Base-by-base conservation (phyloP, 2,888 invertebrate species). In the Rugalucina vietnamica region DNA sequence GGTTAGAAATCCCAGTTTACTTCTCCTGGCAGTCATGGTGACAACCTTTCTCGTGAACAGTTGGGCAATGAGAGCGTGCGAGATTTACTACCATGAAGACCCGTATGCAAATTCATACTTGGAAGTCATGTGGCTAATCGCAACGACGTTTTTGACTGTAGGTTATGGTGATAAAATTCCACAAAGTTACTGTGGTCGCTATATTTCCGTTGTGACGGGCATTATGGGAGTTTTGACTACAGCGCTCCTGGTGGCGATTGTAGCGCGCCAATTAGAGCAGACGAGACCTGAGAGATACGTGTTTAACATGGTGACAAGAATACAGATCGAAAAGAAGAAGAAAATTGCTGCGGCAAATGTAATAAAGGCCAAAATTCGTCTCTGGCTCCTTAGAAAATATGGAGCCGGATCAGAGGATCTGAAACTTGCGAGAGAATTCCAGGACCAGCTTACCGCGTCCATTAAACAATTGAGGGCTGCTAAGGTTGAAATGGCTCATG, bases 11-110 rank as follows among this genome's bases (percentile, higher is more conserved):
- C 93, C 93, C 0, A 91, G 89, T 21, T 78, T 83, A 18, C 80
- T 92, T 4, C 87, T 93, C 12, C 76, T 91, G 1, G 54, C 85
- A 4, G 90, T 91, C 18, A 92, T 93, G 91, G 60, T 91, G 24
- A 86, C 88, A 12, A 92, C 92, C 73, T 91, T 91, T 76, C 57
- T 90, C 1, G 90, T 91, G 37, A 91, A 90, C 37, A 90, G 89
- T 27, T 93, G 93, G 93, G 90, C 91, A n/a, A 92, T 92, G 91
- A 82, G 93, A 75, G 91, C 92, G 1, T 93, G 93, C 73, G 93
- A 93, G 81, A 86, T 91, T 36, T 93, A 93, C 82, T 93, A 92
- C 76, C 65, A 79, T 27, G 77, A 85, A 24, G 86, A 89, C 37
- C 77, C 82, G 14, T 85, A 87, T 14, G 83, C 86, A 49, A 89